phyloP scores from a whole-genome alignment of 2,113 vertebrate species.

The Odontophorus gujanensis region DNA sequence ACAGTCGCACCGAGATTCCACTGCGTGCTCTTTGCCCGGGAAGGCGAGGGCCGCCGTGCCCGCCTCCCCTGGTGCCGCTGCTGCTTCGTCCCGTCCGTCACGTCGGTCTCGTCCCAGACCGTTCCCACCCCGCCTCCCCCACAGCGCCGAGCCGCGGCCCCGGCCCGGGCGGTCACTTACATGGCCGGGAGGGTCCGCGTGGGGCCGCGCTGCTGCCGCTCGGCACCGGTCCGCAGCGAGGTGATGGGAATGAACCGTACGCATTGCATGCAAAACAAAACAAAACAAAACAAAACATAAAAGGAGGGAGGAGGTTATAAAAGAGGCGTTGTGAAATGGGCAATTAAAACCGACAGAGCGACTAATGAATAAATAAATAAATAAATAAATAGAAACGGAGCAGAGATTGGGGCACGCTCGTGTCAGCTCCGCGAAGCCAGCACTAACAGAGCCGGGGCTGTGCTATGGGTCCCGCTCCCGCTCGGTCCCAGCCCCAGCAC shows the following conservation, averaged over 20 bases:
- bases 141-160: not conserved
- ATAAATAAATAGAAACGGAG: not conserved
- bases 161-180: constrained; percentile 63
- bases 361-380: not conserved
- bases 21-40: not conserved
- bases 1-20: not conserved
- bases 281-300: too few relatives aligned
- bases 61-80: not conserved
- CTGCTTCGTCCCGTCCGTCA: too few relatives aligned
- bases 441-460: too few relatives aligned
- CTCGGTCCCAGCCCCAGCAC: too few relatives aligned
- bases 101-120: too few relatives aligned
- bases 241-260: not conserved
- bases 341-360: constrained; percentile 64
- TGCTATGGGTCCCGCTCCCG: too few relatives aligned
- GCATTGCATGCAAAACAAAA: not conserved
- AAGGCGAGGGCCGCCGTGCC: not conserved
- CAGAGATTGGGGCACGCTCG: not conserved
- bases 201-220: not conserved
- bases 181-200: not conserved
- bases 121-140: not conserved
- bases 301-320: not conserved
- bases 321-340: constrained; percentile 55
- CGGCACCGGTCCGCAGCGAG: not conserved
- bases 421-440: constrained; percentile 29